Percentiles rank a stretch among this genome's conserved stretches.
Evolutionary conservation across 2,113 vertebrate species (phyloP).

Genomic region (Corythaeola cristata): DNA sequence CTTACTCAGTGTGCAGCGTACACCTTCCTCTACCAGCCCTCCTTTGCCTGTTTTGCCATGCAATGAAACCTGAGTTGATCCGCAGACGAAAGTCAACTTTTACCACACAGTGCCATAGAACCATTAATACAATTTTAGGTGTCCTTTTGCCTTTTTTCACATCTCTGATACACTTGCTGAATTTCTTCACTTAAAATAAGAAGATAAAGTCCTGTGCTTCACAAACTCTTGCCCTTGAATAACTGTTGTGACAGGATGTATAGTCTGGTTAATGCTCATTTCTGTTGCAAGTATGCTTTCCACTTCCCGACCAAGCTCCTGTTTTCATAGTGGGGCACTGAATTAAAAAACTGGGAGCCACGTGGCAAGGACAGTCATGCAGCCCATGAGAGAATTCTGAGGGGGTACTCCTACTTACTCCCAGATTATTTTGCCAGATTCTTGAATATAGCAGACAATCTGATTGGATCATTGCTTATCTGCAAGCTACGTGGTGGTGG

Average conservation of each 20-base stretch:
- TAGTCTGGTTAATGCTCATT: neutral
- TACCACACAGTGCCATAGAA: neutral
- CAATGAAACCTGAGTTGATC: neutral
- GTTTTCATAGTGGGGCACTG: neutral
- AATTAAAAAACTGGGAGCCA: neutral
- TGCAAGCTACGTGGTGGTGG: neutral
- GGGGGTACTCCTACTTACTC: neutral
- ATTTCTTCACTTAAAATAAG: neutral
- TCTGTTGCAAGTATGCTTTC: neutral
- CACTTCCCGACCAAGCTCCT: neutral
- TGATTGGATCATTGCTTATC: neutral
- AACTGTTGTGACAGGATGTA: neutral
- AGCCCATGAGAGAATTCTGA: neutral
- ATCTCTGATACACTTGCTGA: neutral
- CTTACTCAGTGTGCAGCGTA: neutral
- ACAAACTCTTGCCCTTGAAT: neutral
- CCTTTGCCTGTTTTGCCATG: neutral
- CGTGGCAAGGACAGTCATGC: neutral
- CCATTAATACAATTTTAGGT: neutral
- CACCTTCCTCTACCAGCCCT: neutral
- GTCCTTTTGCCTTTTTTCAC: neutral
- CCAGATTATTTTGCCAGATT: neutral
- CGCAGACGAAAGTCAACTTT: neutral
- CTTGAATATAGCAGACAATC: neutral
- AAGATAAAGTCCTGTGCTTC: neutral